Percentiles rank a stretch among this genome's conserved stretches.
These are phyloP conservation scores for Apamea anceps DNA, from an alignment of 2,888 invertebrate species.

Conservation along the genomic window DNA sequence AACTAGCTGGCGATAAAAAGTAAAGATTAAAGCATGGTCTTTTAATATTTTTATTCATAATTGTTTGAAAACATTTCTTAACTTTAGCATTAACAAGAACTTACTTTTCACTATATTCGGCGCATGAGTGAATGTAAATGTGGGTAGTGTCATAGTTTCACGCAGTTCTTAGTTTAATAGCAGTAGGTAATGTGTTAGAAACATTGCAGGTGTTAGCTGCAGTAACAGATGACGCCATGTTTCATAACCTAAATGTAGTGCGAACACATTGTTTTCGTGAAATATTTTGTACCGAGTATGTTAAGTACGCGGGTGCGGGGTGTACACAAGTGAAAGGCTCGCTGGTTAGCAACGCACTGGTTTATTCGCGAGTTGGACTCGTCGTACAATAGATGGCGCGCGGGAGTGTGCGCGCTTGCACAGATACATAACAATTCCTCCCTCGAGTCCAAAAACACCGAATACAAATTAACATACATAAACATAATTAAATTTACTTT, in stretches of 20 bases:
- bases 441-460: too few relatives aligned
- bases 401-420: too few relatives aligned
- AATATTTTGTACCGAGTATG: constrained; percentile 4
- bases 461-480: too few relatives aligned
- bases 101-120: constrained; percentile 10
- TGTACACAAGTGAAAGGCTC: too few relatives aligned
- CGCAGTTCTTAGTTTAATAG: constrained; percentile 15
- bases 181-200: constrained; percentile 8
- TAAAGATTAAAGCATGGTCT: not conserved
- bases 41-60: constrained; percentile 8
- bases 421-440: too few relatives aligned
- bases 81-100: not conserved
- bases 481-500: too few relatives aligned
- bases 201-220: constrained; percentile 31
- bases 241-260: constrained; percentile 46
- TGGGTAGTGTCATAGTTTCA: constrained; percentile 11
- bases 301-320: too few relatives aligned
- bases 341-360: too few relatives aligned
- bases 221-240: constrained; percentile 31
- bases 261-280: constrained; percentile 26
- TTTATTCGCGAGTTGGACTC: too few relatives aligned
- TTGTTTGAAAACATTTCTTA: not conserved
- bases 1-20: not conserved
- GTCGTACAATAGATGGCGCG: too few relatives aligned
- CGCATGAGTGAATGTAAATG: constrained; percentile 20